A percentile compares a stretch with the other conserved stretches of the same genome.
Conservation (phyloP, 2,888 invertebrate genomes). For the Apoda limacodes region DNA sequence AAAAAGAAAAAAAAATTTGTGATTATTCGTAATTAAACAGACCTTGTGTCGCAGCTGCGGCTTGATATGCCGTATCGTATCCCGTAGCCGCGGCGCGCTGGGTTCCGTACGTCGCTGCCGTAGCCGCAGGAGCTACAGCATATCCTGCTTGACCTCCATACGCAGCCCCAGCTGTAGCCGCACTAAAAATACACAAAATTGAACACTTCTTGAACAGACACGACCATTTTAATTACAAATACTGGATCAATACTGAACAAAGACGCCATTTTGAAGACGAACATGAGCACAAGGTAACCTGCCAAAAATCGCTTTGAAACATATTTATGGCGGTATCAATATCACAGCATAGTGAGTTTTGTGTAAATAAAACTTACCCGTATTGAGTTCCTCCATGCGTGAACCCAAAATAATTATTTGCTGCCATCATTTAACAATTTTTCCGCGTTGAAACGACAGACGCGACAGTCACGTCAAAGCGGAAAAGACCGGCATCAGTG, state of each 20-base stretch:
- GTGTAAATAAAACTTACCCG: slow-evolving; percentile 72
- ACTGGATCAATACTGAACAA: slow-evolving; percentile 47
- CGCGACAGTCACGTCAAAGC: slow-evolving; percentile 37
- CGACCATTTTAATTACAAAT: slow-evolving; percentile 18
- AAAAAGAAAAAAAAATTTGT: too few relatives aligned
- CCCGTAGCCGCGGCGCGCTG: slow-evolving; percentile 83
- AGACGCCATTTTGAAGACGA: slow-evolving; percentile 61
- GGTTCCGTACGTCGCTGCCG: slow-evolving; percentile 87
- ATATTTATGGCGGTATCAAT: slow-evolving; percentile 4
- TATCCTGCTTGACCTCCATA: slow-evolving; percentile 89
- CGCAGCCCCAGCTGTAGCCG: slow-evolving; percentile 82
- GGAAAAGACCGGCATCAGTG: slow-evolving; percentile 63
- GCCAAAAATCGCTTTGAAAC: slow-evolving; percentile 17
- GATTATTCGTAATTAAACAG: too few relatives aligned
- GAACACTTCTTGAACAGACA: slow-evolving; percentile 19
- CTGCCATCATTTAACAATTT: slow-evolving; percentile 76
- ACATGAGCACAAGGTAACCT: slow-evolving; percentile 42
- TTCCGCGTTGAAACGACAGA: slow-evolving; percentile 55
- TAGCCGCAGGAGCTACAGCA: slow-evolving; percentile 84
- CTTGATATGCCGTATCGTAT: slow-evolving; percentile 87
- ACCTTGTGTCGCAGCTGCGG: slow-evolving; percentile 82
- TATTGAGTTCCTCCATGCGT: slow-evolving; percentile 94
- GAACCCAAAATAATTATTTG: slow-evolving; percentile 96
- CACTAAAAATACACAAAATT: slow-evolving; percentile 51
- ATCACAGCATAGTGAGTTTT: slow-evolving; percentile 17